Evolutionary conservation across 2,113 vertebrate genomes (phyloP).

Genomic region (Zosterops borbonicus): DNA sequence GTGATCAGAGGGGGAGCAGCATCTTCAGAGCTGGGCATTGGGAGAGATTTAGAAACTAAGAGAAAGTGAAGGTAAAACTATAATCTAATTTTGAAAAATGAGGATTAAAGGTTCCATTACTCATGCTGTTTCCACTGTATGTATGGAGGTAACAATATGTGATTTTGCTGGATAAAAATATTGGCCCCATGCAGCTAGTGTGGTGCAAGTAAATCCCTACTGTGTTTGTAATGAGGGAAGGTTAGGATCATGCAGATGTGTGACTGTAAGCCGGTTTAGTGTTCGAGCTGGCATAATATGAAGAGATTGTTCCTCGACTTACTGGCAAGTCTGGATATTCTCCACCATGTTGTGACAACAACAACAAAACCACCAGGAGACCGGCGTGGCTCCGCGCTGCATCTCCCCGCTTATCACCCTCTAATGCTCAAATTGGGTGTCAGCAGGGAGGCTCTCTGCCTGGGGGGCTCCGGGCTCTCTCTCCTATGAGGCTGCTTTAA

Average conservation of each 20-base stretch:
- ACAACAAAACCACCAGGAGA: constrained; percentile 57
- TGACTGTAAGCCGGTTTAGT: constrained; percentile 71
- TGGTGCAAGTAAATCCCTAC: constrained; percentile 72
- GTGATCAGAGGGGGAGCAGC: constrained; percentile 20
- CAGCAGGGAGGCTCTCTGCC: constrained; percentile 13
- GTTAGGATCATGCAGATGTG: constrained; percentile 69
- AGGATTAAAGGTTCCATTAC: constrained; percentile 77
- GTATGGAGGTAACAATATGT: constrained; percentile 71
- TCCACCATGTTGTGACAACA: neutral
- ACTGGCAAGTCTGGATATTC: constrained; percentile 65
- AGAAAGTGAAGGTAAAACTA: constrained; percentile 68
- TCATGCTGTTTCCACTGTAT: constrained; percentile 74
- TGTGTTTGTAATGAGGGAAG: constrained; percentile 71
- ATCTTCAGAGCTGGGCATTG: constrained; percentile 1
- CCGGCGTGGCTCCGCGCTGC: neutral
- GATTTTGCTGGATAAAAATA: constrained; percentile 77
- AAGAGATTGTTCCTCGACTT: constrained; percentile 72
- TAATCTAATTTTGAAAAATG: constrained; percentile 79
- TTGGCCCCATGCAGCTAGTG: constrained; percentile 62
- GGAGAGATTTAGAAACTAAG: constrained; percentile 47
- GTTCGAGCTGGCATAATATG: constrained; percentile 69
- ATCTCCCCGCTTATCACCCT: constrained; percentile 35
- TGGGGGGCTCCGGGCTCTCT: neutral
- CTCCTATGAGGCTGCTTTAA: constrained; percentile 28
- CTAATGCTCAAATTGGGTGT: constrained; percentile 53